Evolutionary conservation across 2,113 vertebrate species (phyloP).

Genomic region (Calyptommatus sinebrachiatus): DNA sequence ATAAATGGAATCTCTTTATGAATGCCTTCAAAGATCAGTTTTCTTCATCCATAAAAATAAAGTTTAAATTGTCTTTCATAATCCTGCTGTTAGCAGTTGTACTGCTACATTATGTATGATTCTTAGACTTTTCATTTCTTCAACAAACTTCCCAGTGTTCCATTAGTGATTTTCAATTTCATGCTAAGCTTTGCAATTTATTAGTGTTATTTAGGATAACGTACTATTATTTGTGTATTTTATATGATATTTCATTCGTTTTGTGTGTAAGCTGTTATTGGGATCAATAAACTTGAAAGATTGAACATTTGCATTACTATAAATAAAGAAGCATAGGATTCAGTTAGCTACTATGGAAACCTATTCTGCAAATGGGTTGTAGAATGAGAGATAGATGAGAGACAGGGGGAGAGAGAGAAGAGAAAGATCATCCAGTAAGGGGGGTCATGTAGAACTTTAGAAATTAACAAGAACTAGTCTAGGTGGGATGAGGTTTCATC

Average conservation of each 20-base stretch:
- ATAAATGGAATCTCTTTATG: conserved; percentile 69
- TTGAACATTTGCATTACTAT: conserved; percentile 46
- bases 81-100: conserved; percentile 68
- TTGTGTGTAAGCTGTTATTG: conserved; percentile 60
- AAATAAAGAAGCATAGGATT: conserved; percentile 27
- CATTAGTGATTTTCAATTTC: conserved; percentile 79
- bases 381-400: no score
- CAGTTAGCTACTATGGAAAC: conserved; percentile 5
- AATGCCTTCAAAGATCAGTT: conserved; percentile 72
- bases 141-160: conserved; percentile 62
- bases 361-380: conserved; percentile 3
- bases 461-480: no score
- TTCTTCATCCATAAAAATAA: conserved; percentile 68
- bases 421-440: no score
- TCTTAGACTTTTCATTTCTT: conserved; percentile 65
- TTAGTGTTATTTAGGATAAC: conserved; percentile 75
- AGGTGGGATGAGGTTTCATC: no score
- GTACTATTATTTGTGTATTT: conserved; percentile 79
- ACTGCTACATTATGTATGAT: conserved; percentile 76
- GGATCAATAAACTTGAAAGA: conserved; percentile 61
- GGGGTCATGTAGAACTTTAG: no score
- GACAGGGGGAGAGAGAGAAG: no score
- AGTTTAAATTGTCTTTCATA: conserved; percentile 63
- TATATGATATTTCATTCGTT: conserved; percentile 68
- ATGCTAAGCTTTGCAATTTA: conserved; percentile 79